phyloP scores from a whole-genome alignment of 64 coral and sea anemone genomes.

The Pocillopora damicornis region DNA sequence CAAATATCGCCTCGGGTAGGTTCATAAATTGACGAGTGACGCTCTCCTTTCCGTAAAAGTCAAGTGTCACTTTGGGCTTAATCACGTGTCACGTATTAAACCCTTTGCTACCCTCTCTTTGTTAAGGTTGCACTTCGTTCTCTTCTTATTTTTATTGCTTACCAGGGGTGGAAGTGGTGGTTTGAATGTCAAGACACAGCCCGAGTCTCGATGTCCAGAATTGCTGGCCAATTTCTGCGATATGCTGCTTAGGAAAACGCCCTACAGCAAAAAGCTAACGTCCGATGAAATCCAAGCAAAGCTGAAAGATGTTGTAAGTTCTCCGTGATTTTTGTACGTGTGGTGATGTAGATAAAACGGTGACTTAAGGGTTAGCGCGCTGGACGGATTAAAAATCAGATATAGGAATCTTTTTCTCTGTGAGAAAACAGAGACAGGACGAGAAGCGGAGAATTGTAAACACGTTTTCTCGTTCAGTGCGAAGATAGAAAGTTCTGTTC shows the following conservation, averaged over 20 bases:
- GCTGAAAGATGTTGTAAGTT: conserved; percentile 88
- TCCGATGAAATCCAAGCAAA: conserved; percentile 95
- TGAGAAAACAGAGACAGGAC: too few species aligned
- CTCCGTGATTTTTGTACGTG: background rate
- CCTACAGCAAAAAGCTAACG: conserved; percentile 91
- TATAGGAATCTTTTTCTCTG: too few species aligned
- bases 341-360: background rate
- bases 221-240: conserved; percentile 97
- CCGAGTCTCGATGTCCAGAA: conserved; percentile 94
- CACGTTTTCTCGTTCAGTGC: background rate
- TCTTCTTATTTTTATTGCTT: background rate
- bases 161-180: conserved; percentile 69
- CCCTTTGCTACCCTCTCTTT: background rate
- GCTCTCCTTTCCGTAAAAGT: too few species aligned
- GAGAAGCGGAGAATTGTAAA: background rate
- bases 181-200: conserved; percentile 64
- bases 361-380: background rate
- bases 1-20: too few species aligned
- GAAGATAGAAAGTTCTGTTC: background rate
- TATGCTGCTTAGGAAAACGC: conserved; percentile 92
- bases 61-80: too few species aligned
- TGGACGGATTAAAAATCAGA: background rate
- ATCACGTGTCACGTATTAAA: background rate
- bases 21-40: too few species aligned
- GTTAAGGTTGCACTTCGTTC: background rate